Evolutionary conservation across 1,140 invertebrate species (phyloP).

Genomic region (Eciton burchellii): DNA sequence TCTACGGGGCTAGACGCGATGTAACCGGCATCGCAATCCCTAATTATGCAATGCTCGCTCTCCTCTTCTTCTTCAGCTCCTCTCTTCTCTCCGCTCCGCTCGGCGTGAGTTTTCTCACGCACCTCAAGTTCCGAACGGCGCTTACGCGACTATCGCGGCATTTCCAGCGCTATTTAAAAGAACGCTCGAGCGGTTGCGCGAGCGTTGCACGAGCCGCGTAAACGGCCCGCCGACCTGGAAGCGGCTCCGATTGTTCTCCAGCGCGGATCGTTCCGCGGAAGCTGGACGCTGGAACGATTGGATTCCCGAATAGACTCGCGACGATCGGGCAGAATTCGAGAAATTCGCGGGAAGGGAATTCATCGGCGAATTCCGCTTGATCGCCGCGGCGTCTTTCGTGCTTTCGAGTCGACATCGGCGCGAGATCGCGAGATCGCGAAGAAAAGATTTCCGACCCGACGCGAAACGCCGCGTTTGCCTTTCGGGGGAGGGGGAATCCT

Average conservation of each 20-base stretch:
- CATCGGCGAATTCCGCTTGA: no score
- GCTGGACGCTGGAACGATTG: background rate
- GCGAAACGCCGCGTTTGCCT: no score
- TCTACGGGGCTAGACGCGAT: slow-evolving; percentile 62
- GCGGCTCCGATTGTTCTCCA: slow-evolving; percentile 28
- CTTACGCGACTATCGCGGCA: slow-evolving; percentile 41
- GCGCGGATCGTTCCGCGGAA: background rate
- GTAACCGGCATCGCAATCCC: slow-evolving; percentile 76
- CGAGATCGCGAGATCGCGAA: no score
- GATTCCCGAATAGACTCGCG: background rate
- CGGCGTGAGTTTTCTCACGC: slow-evolving; percentile 77
- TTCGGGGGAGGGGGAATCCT: background rate
- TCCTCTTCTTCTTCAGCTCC: slow-evolving; percentile 48
- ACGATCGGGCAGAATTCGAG: background rate
- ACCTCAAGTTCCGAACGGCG: slow-evolving; percentile 72
- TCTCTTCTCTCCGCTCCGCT: slow-evolving; percentile 32
- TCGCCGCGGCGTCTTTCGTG: slow-evolving; percentile 55
- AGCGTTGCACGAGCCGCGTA: slow-evolving; percentile 25
- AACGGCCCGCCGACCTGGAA: slow-evolving; percentile 28
- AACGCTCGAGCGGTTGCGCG: no score
- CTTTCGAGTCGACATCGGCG: slow-evolving; percentile 44
- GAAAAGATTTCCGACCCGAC: no score
- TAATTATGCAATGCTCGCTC: slow-evolving; percentile 79
- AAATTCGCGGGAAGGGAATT: background rate
- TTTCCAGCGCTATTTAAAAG: slow-evolving; percentile 65